Base-by-base conservation (phyloP, 2,113 vertebrate genomes). In the Dasyurus viverrinus region DNA sequence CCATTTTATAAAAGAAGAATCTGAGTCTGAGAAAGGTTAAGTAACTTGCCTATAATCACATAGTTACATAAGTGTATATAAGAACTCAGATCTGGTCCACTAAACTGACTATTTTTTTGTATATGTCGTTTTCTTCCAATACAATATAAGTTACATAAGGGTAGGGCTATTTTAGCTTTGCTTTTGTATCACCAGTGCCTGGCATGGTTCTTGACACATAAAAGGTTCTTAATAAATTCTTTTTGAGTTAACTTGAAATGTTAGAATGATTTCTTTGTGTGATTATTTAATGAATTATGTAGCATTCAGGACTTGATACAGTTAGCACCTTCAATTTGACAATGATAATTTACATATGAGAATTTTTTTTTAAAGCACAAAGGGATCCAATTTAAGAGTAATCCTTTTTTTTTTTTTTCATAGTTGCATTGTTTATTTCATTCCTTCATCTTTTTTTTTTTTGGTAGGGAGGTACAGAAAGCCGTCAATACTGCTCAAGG, bases 401-500 rank as follows among this genome's bases (percentile, higher is more conserved):
- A 30, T 16, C 1, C 1, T 84, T 84, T n/a, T 42, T 54, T 84
- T n/a, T 42, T 54, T 16, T 54, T 54, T 84, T 84, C n/a, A 42
- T 42, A 84, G 23, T 84, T 84, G n/a, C 19, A 23, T 42, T 84
- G 68, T 22, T n/a, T 84, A 1, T 84, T 84, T 42, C 6, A 42
- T 84, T 84, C 16, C 19, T 84, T 42, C 22, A 36, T 36, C 57
- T 36, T 48, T 47, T 92, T 97, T 94, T 55, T 42, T 53, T 0
- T 42, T 50, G 94, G 97, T 46, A 99, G 99, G 93, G 99, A 99
- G 98, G 99, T 99, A 12, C 99, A 99, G 98, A 99, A 99, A 97
- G 99, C 99, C 0, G 99, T 99, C 94, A 99, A 99, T 68, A 99
- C 99, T 2, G 99, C 99, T 3, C 99, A 99, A 97, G 99, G 99